These are phyloP conservation scores for Macquaria australasica DNA, from an alignment of 2,113 vertebrate genomes.

Conservation along the genomic window DNA sequence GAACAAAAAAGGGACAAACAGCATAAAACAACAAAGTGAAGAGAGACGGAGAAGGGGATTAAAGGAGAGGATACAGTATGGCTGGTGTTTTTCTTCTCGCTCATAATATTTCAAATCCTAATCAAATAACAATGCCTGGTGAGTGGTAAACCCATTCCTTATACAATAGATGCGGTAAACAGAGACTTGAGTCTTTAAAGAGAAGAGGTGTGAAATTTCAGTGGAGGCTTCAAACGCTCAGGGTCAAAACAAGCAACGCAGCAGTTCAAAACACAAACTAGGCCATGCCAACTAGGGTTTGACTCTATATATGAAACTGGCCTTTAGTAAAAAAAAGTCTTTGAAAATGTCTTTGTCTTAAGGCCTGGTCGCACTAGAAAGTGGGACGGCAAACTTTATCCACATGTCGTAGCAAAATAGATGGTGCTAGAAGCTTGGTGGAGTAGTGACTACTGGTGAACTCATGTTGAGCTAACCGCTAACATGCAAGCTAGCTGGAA, in stretches of 20 bases:
- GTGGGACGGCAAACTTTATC: neutral
- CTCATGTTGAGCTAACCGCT: neutral
- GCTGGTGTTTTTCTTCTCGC: neutral
- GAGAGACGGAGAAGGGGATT: slow-evolving; percentile 24
- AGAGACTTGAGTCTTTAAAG: neutral
- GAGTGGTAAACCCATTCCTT: neutral
- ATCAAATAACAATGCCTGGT: slow-evolving; percentile 15
- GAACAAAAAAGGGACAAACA: slow-evolving; percentile 61
- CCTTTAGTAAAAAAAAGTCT: neutral
- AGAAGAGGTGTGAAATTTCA: slow-evolving; percentile 20
- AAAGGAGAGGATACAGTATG: slow-evolving; percentile 28
- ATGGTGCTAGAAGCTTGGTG: neutral
- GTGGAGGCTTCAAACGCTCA: slow-evolving; percentile 18
- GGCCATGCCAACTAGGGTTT: neutral
- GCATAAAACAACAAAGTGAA: slow-evolving; percentile 30
- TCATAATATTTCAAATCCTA: slow-evolving; percentile 24
- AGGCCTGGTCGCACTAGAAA: neutral
- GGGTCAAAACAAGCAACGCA: slow-evolving; percentile 14
- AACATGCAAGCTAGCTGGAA: neutral
- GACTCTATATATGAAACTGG: neutral
- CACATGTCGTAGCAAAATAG: neutral
- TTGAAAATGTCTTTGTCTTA: neutral
- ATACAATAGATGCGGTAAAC: slow-evolving; percentile 16
- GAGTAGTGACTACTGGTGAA: neutral
- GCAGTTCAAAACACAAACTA: slow-evolving; percentile 9